Percentiles rank a stretch among this genome's conserved stretches.
Conservation (phyloP, 2,888 invertebrate genomes). For the Ernsta delagoae region DNA sequence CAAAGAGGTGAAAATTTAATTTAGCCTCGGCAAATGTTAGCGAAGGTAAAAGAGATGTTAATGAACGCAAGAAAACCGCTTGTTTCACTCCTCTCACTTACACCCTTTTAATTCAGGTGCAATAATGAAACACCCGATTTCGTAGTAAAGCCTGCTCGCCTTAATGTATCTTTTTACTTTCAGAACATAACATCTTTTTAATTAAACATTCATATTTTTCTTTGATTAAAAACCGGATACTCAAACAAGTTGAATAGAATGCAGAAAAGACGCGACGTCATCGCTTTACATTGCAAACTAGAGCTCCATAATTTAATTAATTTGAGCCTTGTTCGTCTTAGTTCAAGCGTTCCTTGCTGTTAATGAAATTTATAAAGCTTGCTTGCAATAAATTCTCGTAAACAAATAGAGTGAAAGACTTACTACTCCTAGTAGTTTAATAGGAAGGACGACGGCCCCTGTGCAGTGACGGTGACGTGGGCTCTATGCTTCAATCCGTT, state of each 20-base stretch:
- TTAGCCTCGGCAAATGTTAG: slow-evolving; percentile 30
- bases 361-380: slow-evolving; percentile 32
- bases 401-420: slow-evolving; percentile 21
- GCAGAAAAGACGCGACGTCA: slow-evolving; percentile 35
- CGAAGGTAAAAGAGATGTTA: slow-evolving; percentile 30
- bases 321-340: slow-evolving; percentile 36
- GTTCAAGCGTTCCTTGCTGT: slow-evolving; percentile 34
- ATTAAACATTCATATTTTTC: slow-evolving; percentile 50
- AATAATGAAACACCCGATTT: slow-evolving; percentile 58
- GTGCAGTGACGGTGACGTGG: too few species aligned
- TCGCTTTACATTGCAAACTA: slow-evolving; percentile 34
- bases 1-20: slow-evolving; percentile 36
- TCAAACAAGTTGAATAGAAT: slow-evolving; percentile 35
- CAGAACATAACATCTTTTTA: slow-evolving; percentile 55
- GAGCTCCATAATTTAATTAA: slow-evolving; percentile 36
- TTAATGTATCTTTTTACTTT: slow-evolving; percentile 49
- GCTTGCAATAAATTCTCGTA: slow-evolving; percentile 23
- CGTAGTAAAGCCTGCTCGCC: slow-evolving; percentile 51
- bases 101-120: slow-evolving; percentile 44
- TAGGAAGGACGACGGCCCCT: neutral
- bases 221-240: slow-evolving; percentile 41
- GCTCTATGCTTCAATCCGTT: too few species aligned
- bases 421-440: neutral
- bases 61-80: slow-evolving; percentile 38
- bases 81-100: slow-evolving; percentile 42